phyloP scores from a whole-genome alignment of 2,797 vertebrate genomes.

The Ficedula albicollis region DNA sequence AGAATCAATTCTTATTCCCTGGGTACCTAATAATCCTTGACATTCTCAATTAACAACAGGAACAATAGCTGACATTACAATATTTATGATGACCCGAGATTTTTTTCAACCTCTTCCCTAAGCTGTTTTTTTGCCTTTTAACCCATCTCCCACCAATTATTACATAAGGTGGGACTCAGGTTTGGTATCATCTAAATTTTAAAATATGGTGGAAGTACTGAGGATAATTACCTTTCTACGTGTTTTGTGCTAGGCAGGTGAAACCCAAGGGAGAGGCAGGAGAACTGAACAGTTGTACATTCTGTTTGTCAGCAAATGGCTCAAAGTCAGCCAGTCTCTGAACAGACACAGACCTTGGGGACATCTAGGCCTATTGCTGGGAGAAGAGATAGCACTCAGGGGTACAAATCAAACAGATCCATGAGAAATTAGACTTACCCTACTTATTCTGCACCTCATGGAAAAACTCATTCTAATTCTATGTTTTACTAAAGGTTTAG shows the following conservation, averaged over 20 bases:
- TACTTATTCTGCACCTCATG: background rate
- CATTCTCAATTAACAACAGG: constrained; percentile 2
- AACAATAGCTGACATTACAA: constrained; percentile 16
- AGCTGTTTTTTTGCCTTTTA: background rate
- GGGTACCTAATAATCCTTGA: constrained; percentile 15
- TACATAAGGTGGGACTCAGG: background rate
- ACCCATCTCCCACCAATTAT: background rate
- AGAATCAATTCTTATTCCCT: constrained; percentile 45
- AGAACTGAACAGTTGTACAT: background rate
- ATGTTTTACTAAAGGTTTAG: background rate
- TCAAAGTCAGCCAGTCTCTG: background rate
- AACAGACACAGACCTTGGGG: background rate
- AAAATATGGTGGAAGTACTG: background rate
- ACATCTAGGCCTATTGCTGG: background rate
- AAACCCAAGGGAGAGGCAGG: background rate
- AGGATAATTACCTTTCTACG: background rate
- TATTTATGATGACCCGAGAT: constrained; percentile 15
- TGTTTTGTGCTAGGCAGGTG: background rate
- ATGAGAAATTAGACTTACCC: background rate
- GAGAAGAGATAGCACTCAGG: too few species aligned
- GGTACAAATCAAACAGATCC: background rate
- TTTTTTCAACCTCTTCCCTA: background rate
- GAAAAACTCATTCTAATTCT: background rate
- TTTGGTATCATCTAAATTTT: background rate
- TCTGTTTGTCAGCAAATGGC: background rate